Evolutionary conservation across 2,113 vertebrate genomes (phyloP), one percentile per base, ranked within the genome.

Genomic region (Monarcha castaneiventris): DNA sequence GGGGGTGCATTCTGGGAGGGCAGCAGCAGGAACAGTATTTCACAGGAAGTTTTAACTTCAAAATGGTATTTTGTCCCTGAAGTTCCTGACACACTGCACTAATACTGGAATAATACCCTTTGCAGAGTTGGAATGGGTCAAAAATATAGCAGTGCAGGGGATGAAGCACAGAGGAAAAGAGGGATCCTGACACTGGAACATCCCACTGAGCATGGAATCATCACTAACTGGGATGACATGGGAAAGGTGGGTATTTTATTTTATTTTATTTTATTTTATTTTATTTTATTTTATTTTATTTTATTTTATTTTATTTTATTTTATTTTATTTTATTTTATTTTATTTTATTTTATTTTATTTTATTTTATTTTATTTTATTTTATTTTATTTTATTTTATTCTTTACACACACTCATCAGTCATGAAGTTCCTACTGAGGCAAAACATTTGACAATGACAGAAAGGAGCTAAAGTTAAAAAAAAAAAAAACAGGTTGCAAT

Each of bases 121-220:
- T 96, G 84, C 89, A 99, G 98, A 98, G 98, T 99, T 97, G 98
- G 98, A 98, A 83, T 93, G 89, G 87, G 74, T 61, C 74, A 89
- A 59, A 97, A 97, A 58, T 88, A 72, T 79, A 96, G 84, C 29
- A 92, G 32, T 4, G 52, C 74, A 54, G 87, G 91, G 32, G 87
- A 63, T 61, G 91, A 95, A 95, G 80, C 88, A 6, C 83, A 84
- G 19, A 95, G 71, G 51, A 76, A 78, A 74, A 87, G 83, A 58
- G 93, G 77, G 13, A 93, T 96, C 75, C 68, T 94, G 77, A 69
- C n/a, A 0, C 87, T 95, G 69, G 88, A 95, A 26, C 86, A 93
- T 37, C 88, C 94, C 51, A 91, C 54, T 32, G 89, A 96, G 41
- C 43, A 32, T 8, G 91, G 91, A 66, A 94, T 91, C 33, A 69